Evolutionary conservation across 2,888 invertebrate genomes (phyloP), one percentile per base, ranked within the genome.

Genomic region (Helobdella robusta): DNA sequence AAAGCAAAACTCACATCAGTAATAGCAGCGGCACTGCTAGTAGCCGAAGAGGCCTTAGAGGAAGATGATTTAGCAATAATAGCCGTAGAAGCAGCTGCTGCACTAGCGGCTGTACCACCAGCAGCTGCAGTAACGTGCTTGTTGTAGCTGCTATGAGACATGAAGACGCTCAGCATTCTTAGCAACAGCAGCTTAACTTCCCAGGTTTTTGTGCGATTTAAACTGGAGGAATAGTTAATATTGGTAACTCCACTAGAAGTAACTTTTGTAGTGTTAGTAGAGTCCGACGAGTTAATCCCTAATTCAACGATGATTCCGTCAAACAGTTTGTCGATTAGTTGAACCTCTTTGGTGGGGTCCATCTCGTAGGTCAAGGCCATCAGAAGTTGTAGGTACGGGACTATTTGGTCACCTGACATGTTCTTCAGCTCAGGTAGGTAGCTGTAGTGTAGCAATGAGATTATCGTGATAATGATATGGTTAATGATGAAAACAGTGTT

Each of bases 41-140:
- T 32, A 5, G 23, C 2, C 56, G 56, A 56, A 1, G 56, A 30
- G 8, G 25, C n/a, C 56, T 32, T 30, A 28, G 25, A 28, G 23
- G 56, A 23, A n/a, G n/a, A n/a, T n/a, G n/a, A n/a, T n/a, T n/a
- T n/a, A n/a, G n/a, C n/a, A n/a, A 25, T 18, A 28, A n/a, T 30
- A 11, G 56, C 6, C 56, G 56, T 30, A 6, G 30, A 28, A 30
- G 20, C 76, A 91, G 91, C 36, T 77, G 74, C 67, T 80, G 73
- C 82, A 95, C 95, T 81, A 95, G 90, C 11, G 94, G 94, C 6
- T 90, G 89, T 88, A 94, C 91, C 77, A 97, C 94, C 0, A 92
- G 92, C 58, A 89, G 85, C 0, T 90, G 86, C 90, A 88, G 76
- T 89, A 91, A 48, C 93, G 79, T 50, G 93, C 81, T 75, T 84